Conservation (phyloP, 2,797 vertebrate species). For the Oryzias sinensis region DNA sequence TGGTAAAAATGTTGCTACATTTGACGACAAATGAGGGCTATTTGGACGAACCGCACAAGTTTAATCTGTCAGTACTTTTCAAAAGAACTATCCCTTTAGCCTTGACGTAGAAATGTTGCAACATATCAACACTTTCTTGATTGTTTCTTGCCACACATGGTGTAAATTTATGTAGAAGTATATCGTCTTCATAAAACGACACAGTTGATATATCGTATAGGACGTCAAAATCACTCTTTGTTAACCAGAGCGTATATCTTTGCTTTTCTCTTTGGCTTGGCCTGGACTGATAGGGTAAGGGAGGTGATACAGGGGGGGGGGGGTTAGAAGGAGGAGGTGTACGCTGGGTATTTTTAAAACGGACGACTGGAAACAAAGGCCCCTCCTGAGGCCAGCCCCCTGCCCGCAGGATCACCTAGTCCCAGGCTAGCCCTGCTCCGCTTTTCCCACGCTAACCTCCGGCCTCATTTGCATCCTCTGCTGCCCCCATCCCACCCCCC, state of each 20-base stretch:
- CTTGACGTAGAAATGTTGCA: too few species aligned
- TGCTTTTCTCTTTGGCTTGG: constrained; percentile 57
- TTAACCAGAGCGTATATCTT: constrained; percentile 74
- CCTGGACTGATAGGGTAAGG: constrained; percentile 82
- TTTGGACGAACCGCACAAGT: too few species aligned
- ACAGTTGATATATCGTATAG: too few species aligned
- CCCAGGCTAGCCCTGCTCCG: constrained; percentile 86
- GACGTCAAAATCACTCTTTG: constrained; percentile 53
- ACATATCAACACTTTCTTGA: too few species aligned
- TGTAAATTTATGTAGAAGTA: too few species aligned
- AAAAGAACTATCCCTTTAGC: too few species aligned
- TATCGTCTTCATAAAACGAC: too few species aligned
- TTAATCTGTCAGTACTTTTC: too few species aligned
- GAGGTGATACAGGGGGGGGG: constrained; percentile 53
- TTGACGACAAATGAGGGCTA: too few species aligned
- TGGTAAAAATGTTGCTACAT: too few species aligned
- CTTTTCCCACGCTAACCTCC: constrained; percentile 97
- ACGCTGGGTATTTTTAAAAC: constrained; percentile 70
- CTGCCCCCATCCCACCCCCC: constrained; percentile 69
- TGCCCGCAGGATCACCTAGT: constrained; percentile 96
- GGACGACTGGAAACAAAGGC: constrained; percentile 86
- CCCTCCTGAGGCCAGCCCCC: constrained; percentile 91
- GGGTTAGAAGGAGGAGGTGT: constrained; percentile 50
- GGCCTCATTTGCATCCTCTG: constrained; percentile 94
- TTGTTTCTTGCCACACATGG: too few species aligned